phyloP scores from a whole-genome alignment of 2,797 vertebrate species.

The Gadopsis bispinosus region DNA sequence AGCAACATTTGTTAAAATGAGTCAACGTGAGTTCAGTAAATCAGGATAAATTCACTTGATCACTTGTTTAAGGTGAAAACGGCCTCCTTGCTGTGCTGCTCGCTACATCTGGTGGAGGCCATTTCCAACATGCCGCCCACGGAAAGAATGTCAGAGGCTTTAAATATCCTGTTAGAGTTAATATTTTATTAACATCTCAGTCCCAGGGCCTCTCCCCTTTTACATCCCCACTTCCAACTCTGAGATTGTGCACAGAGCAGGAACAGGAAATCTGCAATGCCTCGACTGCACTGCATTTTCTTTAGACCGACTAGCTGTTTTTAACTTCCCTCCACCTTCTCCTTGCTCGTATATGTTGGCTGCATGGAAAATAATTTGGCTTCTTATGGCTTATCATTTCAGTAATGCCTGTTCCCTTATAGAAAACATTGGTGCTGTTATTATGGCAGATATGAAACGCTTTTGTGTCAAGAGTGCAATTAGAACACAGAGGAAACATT shows the following conservation, averaged over 20 bases:
- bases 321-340: neutral
- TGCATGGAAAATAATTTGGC: neutral
- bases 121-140: constrained; percentile 52
- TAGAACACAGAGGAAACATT: constrained; percentile 30
- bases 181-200: constrained; percentile 81
- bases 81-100: constrained; percentile 25
- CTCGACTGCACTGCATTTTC: neutral
- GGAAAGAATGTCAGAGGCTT: constrained; percentile 75
- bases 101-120: constrained; percentile 34
- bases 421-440: constrained; percentile 7
- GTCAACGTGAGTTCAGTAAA: neutral
- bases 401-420: neutral
- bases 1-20: neutral
- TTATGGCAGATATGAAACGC: neutral
- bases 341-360: neutral
- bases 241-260: constrained; percentile 51
- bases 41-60: constrained; percentile 4
- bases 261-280: constrained; percentile 15
- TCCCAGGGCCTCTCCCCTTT: constrained; percentile 52
- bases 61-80: neutral
- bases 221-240: constrained; percentile 54
- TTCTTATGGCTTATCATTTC: constrained; percentile 4
- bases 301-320: neutral
- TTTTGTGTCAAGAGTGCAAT: constrained; percentile 14
- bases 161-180: constrained; percentile 78